Evolutionary conservation across 2,888 invertebrate genomes (phyloP).

Genomic region (Gymnoscelis rufifasciata): DNA sequence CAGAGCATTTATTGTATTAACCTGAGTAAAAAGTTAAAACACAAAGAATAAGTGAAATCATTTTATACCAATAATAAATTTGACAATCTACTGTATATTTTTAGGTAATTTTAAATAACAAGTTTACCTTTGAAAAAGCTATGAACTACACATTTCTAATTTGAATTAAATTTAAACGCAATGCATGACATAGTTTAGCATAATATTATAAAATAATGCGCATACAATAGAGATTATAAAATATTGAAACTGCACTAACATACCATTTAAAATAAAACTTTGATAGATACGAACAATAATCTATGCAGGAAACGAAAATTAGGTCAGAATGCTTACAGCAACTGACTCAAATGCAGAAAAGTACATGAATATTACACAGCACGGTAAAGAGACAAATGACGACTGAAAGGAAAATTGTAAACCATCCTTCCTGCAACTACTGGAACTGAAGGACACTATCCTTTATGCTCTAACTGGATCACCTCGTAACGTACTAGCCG

Average conservation of each 20-base stretch:
- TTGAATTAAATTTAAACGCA: too few species aligned
- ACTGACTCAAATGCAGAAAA: constrained; percentile 31
- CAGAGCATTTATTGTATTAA: too few species aligned
- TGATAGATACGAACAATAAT: constrained; percentile 2
- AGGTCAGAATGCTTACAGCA: constrained; percentile 17
- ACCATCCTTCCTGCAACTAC: constrained; percentile 56
- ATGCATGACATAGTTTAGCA: too few species aligned
- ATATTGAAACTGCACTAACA: neutral
- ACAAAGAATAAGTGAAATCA: too few species aligned
- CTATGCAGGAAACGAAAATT: constrained; percentile 11
- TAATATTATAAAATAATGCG: too few species aligned
- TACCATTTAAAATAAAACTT: constrained; percentile 6
- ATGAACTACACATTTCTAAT: too few species aligned
- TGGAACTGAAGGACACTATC: constrained; percentile 65
- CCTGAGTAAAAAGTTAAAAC: too few species aligned
- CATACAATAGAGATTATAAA: too few species aligned
- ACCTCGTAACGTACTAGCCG: constrained; percentile 46
- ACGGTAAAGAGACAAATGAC: constrained; percentile 40
- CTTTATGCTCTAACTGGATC: constrained; percentile 65
- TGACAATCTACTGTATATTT: too few species aligned
- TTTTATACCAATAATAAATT: too few species aligned
- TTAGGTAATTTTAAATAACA: too few species aligned
- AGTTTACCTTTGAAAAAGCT: too few species aligned
- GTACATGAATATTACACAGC: constrained; percentile 42
- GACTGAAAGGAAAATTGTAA: constrained; percentile 64